These are phyloP conservation scores for Anas platyrhynchos DNA, from an alignment of 2,113 vertebrate species.

Conservation along the genomic window DNA sequence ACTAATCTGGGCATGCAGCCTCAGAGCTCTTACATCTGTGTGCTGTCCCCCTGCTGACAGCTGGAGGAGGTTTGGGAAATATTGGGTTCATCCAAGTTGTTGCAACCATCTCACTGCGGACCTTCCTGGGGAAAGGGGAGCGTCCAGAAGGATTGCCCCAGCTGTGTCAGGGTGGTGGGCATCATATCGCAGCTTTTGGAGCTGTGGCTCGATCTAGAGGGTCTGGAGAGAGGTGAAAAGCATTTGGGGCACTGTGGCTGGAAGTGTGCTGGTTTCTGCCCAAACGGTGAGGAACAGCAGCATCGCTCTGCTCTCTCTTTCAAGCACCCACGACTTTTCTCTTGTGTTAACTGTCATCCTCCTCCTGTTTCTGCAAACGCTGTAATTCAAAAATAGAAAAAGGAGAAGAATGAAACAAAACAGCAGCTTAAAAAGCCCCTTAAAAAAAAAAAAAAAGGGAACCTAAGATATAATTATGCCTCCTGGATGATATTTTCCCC, in stretches of 20 bases:
- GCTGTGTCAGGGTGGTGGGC: no score
- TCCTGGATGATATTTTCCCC: slow-evolving; percentile 43
- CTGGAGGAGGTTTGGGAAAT: background rate
- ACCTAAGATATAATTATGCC: slow-evolving; percentile 59
- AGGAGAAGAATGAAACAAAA: slow-evolving; percentile 57
- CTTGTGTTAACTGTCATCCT: slow-evolving; percentile 15
- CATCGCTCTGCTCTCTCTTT: background rate
- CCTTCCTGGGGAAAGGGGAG: background rate
- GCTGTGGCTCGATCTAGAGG: background rate
- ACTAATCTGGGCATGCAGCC: background rate
- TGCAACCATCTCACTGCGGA: background rate
- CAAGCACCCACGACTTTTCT: background rate
- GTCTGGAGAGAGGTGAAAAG: background rate
- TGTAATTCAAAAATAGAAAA: slow-evolving; percentile 58
- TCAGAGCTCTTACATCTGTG: background rate
- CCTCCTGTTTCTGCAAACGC: slow-evolving; percentile 26
- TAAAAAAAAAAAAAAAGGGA: background rate
- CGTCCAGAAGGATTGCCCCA: background rate
- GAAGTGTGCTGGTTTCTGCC: background rate
- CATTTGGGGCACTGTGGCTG: background rate
- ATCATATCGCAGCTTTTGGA: background rate
- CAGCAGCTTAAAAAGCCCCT: background rate
- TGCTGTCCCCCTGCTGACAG: no score
- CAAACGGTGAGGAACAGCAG: background rate
- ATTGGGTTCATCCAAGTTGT: background rate